Evolutionary conservation across 2,888 invertebrate genomes (phyloP).

Genomic region (Chymomyza procnemis): DNA sequence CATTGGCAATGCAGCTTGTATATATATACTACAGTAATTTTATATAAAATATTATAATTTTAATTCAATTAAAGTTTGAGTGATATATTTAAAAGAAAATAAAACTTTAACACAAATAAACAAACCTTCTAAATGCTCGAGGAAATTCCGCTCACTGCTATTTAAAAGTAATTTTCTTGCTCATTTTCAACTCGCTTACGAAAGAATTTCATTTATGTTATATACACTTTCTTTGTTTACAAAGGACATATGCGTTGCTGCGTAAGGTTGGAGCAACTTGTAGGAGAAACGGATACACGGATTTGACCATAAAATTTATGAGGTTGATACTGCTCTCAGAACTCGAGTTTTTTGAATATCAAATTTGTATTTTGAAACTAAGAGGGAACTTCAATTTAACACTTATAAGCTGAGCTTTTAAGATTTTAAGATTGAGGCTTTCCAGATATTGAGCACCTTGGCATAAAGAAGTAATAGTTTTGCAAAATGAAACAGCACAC

Average conservation of each 20-base stretch:
- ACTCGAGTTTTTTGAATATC: no score
- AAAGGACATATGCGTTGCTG: background rate
- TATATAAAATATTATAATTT: conserved; percentile 53
- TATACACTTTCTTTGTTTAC: background rate
- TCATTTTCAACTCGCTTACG: conserved; percentile 24
- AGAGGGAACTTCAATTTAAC: no score
- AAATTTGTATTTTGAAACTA: no score
- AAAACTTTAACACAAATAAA: background rate
- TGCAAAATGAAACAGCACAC: no score
- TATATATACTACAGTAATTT: background rate
- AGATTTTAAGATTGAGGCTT: no score
- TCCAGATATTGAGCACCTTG: no score
- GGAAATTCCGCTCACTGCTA: conserved; percentile 1
- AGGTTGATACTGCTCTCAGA: no score
- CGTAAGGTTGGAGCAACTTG: background rate
- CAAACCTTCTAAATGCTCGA: background rate
- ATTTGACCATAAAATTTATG: no score
- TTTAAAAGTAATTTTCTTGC: conserved; percentile 43
- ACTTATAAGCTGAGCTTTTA: no score
- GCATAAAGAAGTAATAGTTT: no score
- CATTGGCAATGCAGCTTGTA: conserved; percentile 15
- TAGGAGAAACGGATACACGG: no score
- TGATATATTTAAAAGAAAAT: background rate
- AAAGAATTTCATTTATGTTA: background rate
- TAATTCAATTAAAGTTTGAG: conserved; percentile 50